Evolutionary conservation across 2,888 invertebrate species (phyloP).

Genomic region (Caenorhabditis panamensis): DNA sequence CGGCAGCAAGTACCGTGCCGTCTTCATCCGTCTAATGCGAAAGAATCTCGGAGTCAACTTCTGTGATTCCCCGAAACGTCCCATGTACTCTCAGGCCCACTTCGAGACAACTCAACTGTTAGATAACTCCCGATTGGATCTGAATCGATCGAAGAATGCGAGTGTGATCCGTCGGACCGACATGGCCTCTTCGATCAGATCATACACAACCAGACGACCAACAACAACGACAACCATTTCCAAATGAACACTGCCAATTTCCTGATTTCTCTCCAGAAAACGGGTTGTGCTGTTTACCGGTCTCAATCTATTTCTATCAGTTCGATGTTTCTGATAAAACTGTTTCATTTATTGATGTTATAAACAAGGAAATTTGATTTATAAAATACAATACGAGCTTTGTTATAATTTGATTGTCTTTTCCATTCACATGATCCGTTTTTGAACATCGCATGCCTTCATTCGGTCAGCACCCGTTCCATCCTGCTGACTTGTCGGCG

Average conservation of each 20-base stretch:
- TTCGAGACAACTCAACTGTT: slow-evolving; percentile 62
- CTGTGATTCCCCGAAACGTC: slow-evolving; percentile 40
- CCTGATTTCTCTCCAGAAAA: neutral
- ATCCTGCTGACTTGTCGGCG: neutral
- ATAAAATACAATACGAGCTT: no score
- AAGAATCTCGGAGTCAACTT: slow-evolving; percentile 41
- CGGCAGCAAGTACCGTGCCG: slow-evolving; percentile 73
- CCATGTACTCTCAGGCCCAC: slow-evolving; percentile 57
- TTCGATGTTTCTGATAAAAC: no score
- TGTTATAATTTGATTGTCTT: no score
- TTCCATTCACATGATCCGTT: no score
- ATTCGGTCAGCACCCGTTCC: neutral
- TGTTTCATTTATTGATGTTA: no score
- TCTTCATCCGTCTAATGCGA: slow-evolving; percentile 62
- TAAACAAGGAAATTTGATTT: no score
- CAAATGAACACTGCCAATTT: slow-evolving; percentile 7
- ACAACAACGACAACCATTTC: slow-evolving; percentile 2
- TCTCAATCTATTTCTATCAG: neutral
- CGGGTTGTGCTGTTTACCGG: neutral
- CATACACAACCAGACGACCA: slow-evolving; percentile 16
- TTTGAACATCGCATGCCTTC: no score
- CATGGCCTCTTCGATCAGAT: slow-evolving; percentile 17
- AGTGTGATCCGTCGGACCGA: slow-evolving; percentile 48
- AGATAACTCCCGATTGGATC: slow-evolving; percentile 49
- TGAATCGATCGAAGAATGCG: slow-evolving; percentile 33